phyloP scores from a whole-genome alignment of 1,140 invertebrate genomes.

The Mamestra configurata region DNA sequence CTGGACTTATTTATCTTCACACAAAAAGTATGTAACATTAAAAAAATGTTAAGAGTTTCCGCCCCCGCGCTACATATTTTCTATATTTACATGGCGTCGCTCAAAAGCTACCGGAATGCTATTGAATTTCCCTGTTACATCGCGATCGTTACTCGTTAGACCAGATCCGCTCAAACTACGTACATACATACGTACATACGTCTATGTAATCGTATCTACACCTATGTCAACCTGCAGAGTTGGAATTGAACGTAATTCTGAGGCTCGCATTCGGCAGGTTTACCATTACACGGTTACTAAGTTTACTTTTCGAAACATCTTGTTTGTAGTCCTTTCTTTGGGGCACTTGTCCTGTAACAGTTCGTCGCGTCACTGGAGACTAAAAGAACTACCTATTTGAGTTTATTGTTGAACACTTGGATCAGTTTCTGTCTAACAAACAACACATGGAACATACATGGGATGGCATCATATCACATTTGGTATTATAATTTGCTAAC shows the following conservation, averaged over 20 bases:
- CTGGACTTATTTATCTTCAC: too few relatives aligned
- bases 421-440: too few relatives aligned
- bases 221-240: not conserved
- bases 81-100: not conserved
- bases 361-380: too few relatives aligned
- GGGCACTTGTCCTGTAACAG: too few relatives aligned
- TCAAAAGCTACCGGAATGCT: conserved; percentile 19
- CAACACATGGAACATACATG: too few relatives aligned
- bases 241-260: not conserved
- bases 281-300: not conserved
- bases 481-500: not conserved
- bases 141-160: conserved; percentile 28
- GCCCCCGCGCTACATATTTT: too few relatives aligned
- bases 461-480: not conserved
- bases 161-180: not conserved
- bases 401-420: too few relatives aligned
- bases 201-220: not conserved
- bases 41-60: too few relatives aligned
- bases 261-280: not conserved
- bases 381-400: too few relatives aligned
- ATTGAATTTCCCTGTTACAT: conserved; percentile 29
- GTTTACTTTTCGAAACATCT: not conserved
- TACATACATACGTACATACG: not conserved
- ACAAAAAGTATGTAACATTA: not conserved
- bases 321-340: too few relatives aligned